A percentile compares a stretch with the other conserved stretches of the same genome.
These are phyloP conservation scores for Erithacus rubecula DNA, from an alignment of 2,797 vertebrate genomes.

Conservation along the genomic window DNA sequence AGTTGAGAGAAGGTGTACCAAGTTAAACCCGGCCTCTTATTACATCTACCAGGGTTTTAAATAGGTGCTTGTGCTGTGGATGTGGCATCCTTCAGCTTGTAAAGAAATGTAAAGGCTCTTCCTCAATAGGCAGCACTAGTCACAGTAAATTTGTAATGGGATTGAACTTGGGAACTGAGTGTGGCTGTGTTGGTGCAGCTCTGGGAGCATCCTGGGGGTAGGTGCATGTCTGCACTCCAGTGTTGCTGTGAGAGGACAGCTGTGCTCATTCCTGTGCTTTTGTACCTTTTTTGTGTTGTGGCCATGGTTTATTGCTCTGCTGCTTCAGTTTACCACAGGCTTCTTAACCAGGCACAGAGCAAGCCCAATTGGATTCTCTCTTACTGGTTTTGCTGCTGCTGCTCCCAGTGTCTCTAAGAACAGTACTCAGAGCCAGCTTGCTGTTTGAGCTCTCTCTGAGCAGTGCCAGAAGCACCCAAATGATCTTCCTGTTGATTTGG, in stretches of 20 bases:
- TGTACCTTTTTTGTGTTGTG: background rate
- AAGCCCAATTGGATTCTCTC: background rate
- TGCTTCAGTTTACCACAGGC: background rate
- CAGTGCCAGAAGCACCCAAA: background rate
- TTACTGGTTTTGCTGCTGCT: background rate
- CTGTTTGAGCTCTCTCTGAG: background rate
- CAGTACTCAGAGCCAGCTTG: fast-evolving
- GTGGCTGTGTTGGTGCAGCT: background rate
- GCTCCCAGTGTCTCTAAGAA: background rate
- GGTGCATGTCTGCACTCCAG: fast-evolving
- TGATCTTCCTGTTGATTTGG: background rate
- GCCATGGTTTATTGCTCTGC: background rate
- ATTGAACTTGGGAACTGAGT: fast-evolving
- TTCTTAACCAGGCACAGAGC: background rate
- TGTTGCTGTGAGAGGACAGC: background rate
- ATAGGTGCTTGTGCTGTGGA: background rate
- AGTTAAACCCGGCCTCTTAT: background rate
- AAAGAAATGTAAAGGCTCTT: background rate
- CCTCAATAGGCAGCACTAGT: background rate
- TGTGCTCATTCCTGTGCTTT: background rate
- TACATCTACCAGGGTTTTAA: background rate
- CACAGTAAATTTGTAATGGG: fast-evolving
- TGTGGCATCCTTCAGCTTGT: background rate
- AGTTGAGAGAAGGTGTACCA: background rate
- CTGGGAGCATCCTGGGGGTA: background rate